A percentile compares a stretch with the other conserved stretches of the same genome.
Conservation (phyloP, 1,140 invertebrate species). For the Bombus consobrinus region DNA sequence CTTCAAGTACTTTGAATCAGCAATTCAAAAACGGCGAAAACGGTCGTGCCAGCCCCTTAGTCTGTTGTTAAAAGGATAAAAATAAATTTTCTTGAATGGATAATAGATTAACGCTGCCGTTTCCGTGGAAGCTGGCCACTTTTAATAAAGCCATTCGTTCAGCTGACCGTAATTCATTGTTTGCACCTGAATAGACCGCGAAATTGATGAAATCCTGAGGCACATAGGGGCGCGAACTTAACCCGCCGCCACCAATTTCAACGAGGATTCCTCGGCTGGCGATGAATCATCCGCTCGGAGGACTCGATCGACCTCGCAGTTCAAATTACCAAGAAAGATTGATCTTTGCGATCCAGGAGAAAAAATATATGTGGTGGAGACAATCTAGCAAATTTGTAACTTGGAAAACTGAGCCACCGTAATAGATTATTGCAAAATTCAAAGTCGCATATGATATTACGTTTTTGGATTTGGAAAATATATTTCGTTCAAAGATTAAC, state of each 20-base stretch:
- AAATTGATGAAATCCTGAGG: slow-evolving; percentile 64
- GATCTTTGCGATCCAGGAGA: not conserved
- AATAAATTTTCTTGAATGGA: not conserved
- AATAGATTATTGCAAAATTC: not conserved
- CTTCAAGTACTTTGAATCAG: not conserved
- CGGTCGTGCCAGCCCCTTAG: not conserved
- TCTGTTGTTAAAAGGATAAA: not conserved
- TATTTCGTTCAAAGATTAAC: not conserved
- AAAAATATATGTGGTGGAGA: not conserved
- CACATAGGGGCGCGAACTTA: slow-evolving; percentile 41
- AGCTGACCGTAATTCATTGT: slow-evolving; percentile 50
- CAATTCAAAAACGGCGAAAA: not conserved
- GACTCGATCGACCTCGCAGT: slow-evolving; percentile 29
- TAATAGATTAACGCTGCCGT: slow-evolving; percentile 36
- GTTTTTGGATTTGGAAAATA: not conserved
- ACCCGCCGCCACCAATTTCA: slow-evolving; percentile 47
- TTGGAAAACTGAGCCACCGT: not conserved
- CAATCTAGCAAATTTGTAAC: not conserved
- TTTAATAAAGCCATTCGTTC: slow-evolving; percentile 56
- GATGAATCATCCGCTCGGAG: slow-evolving; percentile 61
- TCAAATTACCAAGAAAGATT: slow-evolving; percentile 5
- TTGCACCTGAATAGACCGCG: slow-evolving; percentile 45
- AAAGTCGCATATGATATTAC: not conserved
- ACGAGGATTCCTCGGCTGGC: slow-evolving; percentile 50
- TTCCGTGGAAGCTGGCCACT: slow-evolving; percentile 6